Evolutionary conservation across 2,113 vertebrate genomes (phyloP), one percentile per base, ranked within the genome.

Genomic region (Istiophorus platypterus): DNA sequence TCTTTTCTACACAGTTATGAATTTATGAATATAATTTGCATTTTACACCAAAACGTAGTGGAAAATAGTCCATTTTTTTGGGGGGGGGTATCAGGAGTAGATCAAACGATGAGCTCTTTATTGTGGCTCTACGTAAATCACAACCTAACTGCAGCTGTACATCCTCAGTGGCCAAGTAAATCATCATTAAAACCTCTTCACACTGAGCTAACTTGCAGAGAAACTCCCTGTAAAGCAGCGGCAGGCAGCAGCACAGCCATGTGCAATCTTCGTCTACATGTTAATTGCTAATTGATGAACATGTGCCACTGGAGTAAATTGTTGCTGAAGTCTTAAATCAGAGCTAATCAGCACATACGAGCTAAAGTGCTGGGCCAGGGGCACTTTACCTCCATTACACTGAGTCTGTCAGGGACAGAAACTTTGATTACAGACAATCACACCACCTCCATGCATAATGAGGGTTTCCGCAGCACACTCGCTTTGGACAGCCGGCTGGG

Each of bases 401-500:
- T 4, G 59, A 52, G 20, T 52, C 52, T 54, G 7, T 9, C 20
- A 5, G 24, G 34, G 18, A 62, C 57, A 27, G 22, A 52, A 20
- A 34, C 59, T 65, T 73, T 89, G 70, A 91, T 90, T 85, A 76
- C 52, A 72, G 39, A 59, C 61, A 82, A 76, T 82, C 54, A 88
- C 7, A 12, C 27, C 47, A 20, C 11, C 47, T 76, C 1, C 0
- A 12, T 45, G n/a, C 14, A 34, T n/a, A 49, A 26, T 34, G 7
- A 20, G 17, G 54, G 8, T 22, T 29, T 76, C 4, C 58, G 3
- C 34, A 29, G 26, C 26, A 8, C 31, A 26, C 72, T 22, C 1
- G 22, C 14, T 2, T n/a, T 14, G 3, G 29, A 70, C 20, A n/a
- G 7, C 10, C 15, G 12, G 14, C 4, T 1, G 56, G 22, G 45